Base-by-base conservation (phyloP, 1,140 invertebrate genomes). In the Drosophila leontia region DNA sequence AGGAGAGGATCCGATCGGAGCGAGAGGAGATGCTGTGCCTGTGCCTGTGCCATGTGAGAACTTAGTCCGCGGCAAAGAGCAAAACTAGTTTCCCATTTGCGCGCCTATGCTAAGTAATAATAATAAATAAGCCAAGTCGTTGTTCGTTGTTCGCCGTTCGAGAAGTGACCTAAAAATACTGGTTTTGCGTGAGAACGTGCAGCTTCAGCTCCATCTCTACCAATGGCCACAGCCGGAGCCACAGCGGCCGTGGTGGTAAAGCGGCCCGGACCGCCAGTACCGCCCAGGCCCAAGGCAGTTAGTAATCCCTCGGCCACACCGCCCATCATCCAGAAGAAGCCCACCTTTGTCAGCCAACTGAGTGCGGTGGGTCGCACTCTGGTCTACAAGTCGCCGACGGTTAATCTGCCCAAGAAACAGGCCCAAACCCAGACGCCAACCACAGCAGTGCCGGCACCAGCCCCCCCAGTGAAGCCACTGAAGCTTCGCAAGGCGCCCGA, bases 101-200 rank as follows among this genome's bases (percentile, higher is more conserved):
- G 81, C 78, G 74, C 78, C 78, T 90, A 90, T 88, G 85, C 85
- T 88, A 90, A 88, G 80, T 85, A 85, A 88, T 88, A 88, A 83
- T 84, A 83, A 83, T 90, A 90, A 88, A 90, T 90, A 84, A 88
- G 87, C 77, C 67, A 42, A 76, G 62, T 55, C 35, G 53, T 37
- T 50, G 53, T 55, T 50, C 41, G 76, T 15, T 39, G 72, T 58
- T 79, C 39, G 78, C 44, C 78, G 78, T 68, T 72, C 53, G 69
- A 72, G 69, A 85, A 91, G 91, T 92, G 91, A 92, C 91, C 91
- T 92, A 92, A 85, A 92, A 92, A 92, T 91, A 92, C 91, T 81
- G 82, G 91, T 92, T 92, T 91, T 75, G 50, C 85, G 79, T 81
- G 86, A 82, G 68, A 84, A 84, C 81, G 69, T 56, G 39, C 47